A percentile compares a stretch with the other conserved stretches of the same genome.
Evolutionary conservation across 1,140 invertebrate species (phyloP).

Genomic region (Drosophila bocqueti): DNA sequence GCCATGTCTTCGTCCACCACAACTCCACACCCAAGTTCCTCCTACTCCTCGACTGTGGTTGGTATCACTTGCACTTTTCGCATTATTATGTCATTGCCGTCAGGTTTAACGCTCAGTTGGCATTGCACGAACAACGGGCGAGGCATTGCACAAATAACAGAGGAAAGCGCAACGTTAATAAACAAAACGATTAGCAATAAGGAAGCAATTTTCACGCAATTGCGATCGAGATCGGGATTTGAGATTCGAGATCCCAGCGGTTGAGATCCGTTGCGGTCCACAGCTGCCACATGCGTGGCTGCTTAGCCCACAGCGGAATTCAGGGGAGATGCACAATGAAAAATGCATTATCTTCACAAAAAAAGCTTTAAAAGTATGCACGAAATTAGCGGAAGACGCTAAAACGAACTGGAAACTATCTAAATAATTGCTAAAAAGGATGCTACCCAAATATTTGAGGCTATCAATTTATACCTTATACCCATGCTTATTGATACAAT

Average conservation of each 20-base stretch:
- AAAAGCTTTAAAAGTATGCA: too few relatives aligned
- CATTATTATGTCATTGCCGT: conserved; percentile 63
- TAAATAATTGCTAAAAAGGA: too few relatives aligned
- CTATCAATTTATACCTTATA: background rate
- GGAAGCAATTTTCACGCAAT: conserved; percentile 73
- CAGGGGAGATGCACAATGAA: conserved; percentile 6
- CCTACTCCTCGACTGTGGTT: background rate
- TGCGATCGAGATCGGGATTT: conserved; percentile 35
- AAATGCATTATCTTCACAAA: background rate
- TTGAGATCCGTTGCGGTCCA: conserved; percentile 47
- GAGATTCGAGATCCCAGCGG: conserved; percentile 18
- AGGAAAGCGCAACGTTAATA: conserved; percentile 50
- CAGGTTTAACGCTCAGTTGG: conserved; percentile 60
- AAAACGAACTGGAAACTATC: too few relatives aligned
- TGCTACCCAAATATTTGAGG: too few relatives aligned
- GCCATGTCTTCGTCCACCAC: background rate
- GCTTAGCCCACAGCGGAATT: conserved; percentile 21
- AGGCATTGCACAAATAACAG: conserved; percentile 51
- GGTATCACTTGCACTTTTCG: conserved; percentile 57
- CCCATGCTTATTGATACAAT: background rate
- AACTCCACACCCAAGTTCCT: conserved; percentile 15
- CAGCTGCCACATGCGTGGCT: conserved; percentile 25
- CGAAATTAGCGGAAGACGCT: background rate
- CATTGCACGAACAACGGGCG: conserved; percentile 30
- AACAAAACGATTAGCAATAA: conserved; percentile 69